These are phyloP conservation scores for Tyrannus savana DNA, from an alignment of 2,113 vertebrate genomes.

Conservation along the genomic window DNA sequence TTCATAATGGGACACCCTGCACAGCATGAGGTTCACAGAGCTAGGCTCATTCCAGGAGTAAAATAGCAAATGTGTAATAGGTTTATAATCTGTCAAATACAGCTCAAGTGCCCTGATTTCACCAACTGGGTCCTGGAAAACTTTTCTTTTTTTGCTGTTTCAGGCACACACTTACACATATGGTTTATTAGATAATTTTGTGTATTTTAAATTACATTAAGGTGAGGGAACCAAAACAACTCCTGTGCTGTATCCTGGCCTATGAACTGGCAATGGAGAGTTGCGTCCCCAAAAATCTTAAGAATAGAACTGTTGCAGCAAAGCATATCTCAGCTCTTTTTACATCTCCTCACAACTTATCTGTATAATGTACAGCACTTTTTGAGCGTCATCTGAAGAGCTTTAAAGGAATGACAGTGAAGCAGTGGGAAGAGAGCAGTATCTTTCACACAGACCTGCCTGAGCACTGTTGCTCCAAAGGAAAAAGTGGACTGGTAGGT, in stretches of 20 bases:
- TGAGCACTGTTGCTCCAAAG: not conserved
- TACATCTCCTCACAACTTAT: not conserved
- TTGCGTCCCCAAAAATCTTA: not conserved
- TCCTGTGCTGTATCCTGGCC: not conserved
- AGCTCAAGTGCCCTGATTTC: not conserved
- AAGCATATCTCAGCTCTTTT: not conserved
- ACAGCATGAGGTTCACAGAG: not conserved
- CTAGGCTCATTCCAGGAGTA: not conserved
- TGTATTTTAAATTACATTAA: not conserved
- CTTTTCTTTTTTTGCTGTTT: not conserved
- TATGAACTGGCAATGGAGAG: not conserved
- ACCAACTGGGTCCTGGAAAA: not conserved
- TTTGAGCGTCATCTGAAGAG: not conserved
- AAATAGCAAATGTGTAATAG: not conserved
- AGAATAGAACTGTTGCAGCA: not conserved
- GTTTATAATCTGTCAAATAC: constrained; percentile 35
- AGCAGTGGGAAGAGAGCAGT: not conserved
- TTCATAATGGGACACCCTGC: constrained; percentile 34
- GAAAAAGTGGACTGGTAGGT: not conserved
- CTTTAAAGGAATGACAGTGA: not conserved
- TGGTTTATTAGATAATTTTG: not conserved
- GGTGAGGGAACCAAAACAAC: not conserved
- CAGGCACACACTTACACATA: not conserved
- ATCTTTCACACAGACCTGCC: not conserved
- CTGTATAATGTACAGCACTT: not conserved